phyloP scores from a whole-genome alignment of 2,888 invertebrate genomes.

The Ophraella communa region DNA sequence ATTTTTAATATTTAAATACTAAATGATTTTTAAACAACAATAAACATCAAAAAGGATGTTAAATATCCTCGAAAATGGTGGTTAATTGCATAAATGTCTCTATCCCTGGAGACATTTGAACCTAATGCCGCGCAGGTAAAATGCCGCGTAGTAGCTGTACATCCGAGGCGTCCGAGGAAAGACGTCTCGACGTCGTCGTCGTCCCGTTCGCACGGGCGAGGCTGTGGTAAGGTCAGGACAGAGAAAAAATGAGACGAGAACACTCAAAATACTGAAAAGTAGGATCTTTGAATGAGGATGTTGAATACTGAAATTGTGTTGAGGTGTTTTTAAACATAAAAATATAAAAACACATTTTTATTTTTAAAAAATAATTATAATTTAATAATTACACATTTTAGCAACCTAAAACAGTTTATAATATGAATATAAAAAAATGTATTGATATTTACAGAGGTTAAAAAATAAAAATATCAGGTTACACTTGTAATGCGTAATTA shows the following conservation, averaged over 20 bases:
- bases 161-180: constrained; percentile 33
- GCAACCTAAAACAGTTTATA: too few species aligned
- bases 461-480: too few species aligned
- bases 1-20: background rate
- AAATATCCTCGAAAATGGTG: constrained; percentile 30
- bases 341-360: too few species aligned
- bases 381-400: too few species aligned
- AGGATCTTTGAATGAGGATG: background rate
- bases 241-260: background rate
- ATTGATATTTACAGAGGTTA: too few species aligned
- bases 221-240: constrained; percentile 3
- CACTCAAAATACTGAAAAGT: background rate
- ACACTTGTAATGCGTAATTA: too few species aligned
- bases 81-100: constrained; percentile 35
- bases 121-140: constrained; percentile 44
- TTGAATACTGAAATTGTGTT: background rate
- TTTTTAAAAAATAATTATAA: too few species aligned
- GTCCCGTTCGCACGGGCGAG: background rate
- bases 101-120: constrained; percentile 40
- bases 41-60: constrained; percentile 18
- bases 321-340: too few species aligned
- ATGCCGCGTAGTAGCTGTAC: constrained; percentile 47
- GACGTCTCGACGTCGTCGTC: constrained; percentile 12
- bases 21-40: constrained; percentile 5
- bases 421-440: too few species aligned